Evolutionary conservation across 53 echinoderm and acorn worm genomes (phyloP).

Genomic region (Paracentrotus lividus): DNA sequence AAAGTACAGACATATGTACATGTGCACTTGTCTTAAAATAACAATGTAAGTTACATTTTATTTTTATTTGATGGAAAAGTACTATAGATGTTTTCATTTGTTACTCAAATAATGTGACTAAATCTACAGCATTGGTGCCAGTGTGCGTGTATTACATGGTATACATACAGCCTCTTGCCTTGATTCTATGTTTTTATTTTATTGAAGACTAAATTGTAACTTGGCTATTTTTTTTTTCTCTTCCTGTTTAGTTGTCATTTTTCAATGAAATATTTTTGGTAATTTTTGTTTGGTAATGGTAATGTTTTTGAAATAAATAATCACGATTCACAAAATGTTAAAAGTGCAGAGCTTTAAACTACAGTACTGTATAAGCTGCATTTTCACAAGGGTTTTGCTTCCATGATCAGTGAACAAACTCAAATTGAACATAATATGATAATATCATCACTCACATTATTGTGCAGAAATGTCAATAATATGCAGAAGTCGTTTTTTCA

Average conservation of each 20-base stretch:
- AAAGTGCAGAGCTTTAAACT: not conserved
- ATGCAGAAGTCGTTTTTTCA: too few species aligned
- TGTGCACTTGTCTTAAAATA: not conserved
- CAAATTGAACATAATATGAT: too few species aligned
- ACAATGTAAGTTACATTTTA: not conserved
- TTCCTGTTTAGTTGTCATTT: not conserved
- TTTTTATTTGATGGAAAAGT: constrained; percentile 6
- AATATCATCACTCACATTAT: too few species aligned
- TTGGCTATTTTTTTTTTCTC: not conserved
- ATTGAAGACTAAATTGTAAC: not conserved
- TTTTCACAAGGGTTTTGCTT: too few species aligned
- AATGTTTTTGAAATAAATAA: not conserved
- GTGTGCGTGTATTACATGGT: not conserved
- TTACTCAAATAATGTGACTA: constrained; percentile 3
- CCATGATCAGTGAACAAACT: too few species aligned
- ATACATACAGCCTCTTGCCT: not conserved
- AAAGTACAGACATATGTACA: not conserved
- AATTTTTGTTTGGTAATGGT: too few species aligned
- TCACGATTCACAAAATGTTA: not conserved
- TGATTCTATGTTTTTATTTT: not conserved
- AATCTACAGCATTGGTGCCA: not conserved
- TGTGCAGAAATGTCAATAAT: too few species aligned
- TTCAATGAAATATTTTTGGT: not conserved
- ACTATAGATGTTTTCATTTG: constrained; percentile 7
- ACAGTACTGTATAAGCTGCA: too few species aligned